Conservation (phyloP, 2,113 vertebrate species). For the Oryzias melastigma region DNA sequence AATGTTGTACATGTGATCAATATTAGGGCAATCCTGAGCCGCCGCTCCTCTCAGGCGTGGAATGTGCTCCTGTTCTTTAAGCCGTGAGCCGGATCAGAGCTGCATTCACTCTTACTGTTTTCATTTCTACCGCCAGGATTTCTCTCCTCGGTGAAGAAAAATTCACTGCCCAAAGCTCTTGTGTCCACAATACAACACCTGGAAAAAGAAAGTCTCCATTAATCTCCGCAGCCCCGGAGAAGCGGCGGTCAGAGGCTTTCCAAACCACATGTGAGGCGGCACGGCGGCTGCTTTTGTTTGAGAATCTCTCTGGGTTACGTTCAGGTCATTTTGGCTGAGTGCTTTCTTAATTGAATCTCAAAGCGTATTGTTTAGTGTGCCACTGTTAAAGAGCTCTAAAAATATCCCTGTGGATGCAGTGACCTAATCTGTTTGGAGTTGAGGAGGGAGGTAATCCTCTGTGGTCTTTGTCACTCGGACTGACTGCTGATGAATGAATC, state of each 20-base stretch:
- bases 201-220: conserved; percentile 80
- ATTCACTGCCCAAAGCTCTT: conserved; percentile 74
- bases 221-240: conserved; percentile 69
- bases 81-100: conserved; percentile 63
- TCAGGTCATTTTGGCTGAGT: conserved; percentile 75
- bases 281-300: conserved; percentile 65
- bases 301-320: conserved; percentile 73
- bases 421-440: conserved; percentile 76
- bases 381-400: conserved; percentile 70
- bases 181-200: conserved; percentile 83
- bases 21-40: conserved; percentile 29
- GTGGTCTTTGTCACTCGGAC: conserved; percentile 52
- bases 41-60: conserved; percentile 19
- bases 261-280: conserved; percentile 69
- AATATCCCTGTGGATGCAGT: conserved; percentile 71
- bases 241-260: conserved; percentile 71
- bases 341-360: conserved; percentile 77
- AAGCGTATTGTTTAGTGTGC: conserved; percentile 78
- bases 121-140: conserved; percentile 76
- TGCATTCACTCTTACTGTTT: conserved; percentile 79
- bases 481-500: conserved; percentile 61
- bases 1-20: conserved; percentile 33
- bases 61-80: conserved; percentile 56
- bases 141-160: conserved; percentile 73
- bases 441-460: conserved; percentile 51